Conservation (phyloP, 2,888 invertebrate species). For the Branchipolynoe longqiensis region DNA sequence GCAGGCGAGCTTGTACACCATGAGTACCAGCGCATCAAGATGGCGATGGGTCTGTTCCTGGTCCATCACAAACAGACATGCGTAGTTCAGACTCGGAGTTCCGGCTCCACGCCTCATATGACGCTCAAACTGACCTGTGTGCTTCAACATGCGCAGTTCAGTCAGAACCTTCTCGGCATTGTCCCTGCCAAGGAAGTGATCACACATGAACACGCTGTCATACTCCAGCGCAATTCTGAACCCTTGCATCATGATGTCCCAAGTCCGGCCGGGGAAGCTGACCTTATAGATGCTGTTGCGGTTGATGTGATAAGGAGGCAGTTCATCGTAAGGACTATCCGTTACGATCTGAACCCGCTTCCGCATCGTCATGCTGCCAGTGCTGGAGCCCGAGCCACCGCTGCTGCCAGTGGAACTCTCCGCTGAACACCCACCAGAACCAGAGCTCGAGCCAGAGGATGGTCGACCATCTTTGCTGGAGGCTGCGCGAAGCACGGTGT, state of each 20-base stretch:
- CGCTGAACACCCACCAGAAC: neutral
- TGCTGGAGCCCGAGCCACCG: neutral
- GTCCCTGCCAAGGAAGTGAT: conserved; percentile 59
- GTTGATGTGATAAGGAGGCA: conserved; percentile 48
- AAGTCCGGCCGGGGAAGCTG: conserved; percentile 34
- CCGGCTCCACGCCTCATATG: conserved; percentile 47
- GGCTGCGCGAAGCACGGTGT: neutral
- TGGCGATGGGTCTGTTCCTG: conserved; percentile 42
- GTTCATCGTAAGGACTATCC: conserved; percentile 48
- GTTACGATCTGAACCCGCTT: conserved; percentile 55
- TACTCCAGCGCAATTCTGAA: conserved; percentile 57
- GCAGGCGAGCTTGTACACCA: conserved; percentile 53
- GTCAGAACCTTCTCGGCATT: conserved; percentile 7
- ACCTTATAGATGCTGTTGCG: conserved; percentile 38
- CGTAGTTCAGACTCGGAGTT: conserved; percentile 35
- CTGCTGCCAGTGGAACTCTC: neutral
- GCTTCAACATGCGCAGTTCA: conserved; percentile 20
- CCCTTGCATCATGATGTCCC: conserved; percentile 59
- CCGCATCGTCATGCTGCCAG: conserved; percentile 36
- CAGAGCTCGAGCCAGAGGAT: conserved; percentile 40
- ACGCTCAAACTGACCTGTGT: conserved; percentile 47
- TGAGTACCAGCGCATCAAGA: conserved; percentile 46
- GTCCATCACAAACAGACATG: conserved; percentile 54
- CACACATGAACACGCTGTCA: conserved; percentile 59
- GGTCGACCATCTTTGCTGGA: conserved; percentile 21